Base-by-base conservation (phyloP, 2,888 invertebrate genomes). In the Sphaeridia pumilis region DNA sequence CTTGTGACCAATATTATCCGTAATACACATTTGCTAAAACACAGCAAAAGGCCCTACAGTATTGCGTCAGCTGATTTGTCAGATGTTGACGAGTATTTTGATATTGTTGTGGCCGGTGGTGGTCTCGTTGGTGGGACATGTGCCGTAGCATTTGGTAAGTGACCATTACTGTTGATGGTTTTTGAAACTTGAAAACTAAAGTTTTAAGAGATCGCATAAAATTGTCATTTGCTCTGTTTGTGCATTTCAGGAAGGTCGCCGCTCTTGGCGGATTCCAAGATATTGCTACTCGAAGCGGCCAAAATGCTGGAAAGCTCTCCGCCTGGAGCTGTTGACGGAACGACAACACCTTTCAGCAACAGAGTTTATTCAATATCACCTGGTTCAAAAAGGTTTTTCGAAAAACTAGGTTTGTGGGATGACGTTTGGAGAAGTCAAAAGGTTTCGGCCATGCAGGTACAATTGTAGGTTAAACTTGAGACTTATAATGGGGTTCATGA, bases 81-180 rank as follows among this genome's bases (percentile, higher is more conserved):
- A 7, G 31, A 31, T 7, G 31, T 17, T 38, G 38, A 36, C 27
- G 52, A 52, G 14, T 36, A 48, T 49, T 68, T 65, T 57, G 94
- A 97, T 73, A 79, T 95, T 60, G 80, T 94, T 58, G 84, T 97
- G 64, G 84, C 87, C 46, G 97, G 97, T 28, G 95, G 95, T 53
- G 97, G 95, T 52, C 83, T 95, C 80, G 87, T 95, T 28, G 97
- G 97, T 26, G 84, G 88, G 54, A 84, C 92, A 3, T 75, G 93
- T 69, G 93, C 93, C 2, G 88, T 88, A 70, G 81, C 87, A 21
- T 72, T 95, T 70, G 87, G 92, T 88, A 77, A 28, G 20, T 25
- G 7, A n/a, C n/a, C n/a, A n/a, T n/a, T n/a, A n/a, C n/a, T n/a
- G n/a, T n/a, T n/a, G n/a, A 4, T 7, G 10, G 31, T 31, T 31